phyloP scores from a whole-genome alignment of 1,140 invertebrate genomes.

The Pissodes strobi region DNA sequence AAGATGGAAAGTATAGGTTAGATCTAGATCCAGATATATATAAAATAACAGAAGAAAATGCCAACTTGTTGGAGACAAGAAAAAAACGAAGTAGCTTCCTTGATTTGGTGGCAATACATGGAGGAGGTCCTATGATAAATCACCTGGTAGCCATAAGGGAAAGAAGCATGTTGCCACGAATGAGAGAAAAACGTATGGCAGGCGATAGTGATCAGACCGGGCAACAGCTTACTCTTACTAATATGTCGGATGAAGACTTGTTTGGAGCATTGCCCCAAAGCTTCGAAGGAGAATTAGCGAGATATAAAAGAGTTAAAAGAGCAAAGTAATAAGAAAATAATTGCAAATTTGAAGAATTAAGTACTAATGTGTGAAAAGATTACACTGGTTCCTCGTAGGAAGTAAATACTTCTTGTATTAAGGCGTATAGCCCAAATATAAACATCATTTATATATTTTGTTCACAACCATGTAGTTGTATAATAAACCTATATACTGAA shows the following conservation, averaged over 20 bases:
- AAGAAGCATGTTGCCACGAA: slow-evolving; percentile 35
- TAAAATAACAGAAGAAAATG: neutral
- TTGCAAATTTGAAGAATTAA: no score
- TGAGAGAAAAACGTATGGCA: slow-evolving; percentile 30
- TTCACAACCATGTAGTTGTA: no score
- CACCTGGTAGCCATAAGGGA: slow-evolving; percentile 39
- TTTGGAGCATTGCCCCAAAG: slow-evolving; percentile 52
- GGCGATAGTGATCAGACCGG: slow-evolving; percentile 26
- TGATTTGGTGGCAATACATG: slow-evolving; percentile 38
- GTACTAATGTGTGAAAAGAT: no score
- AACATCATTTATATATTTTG: no score
- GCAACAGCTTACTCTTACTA: slow-evolving; percentile 38
- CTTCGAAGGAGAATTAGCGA: slow-evolving; percentile 48
- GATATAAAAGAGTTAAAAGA: slow-evolving; percentile 52
- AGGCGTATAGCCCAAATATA: no score
- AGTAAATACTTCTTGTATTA: no score
- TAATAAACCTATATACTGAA: no score
- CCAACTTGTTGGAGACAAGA: slow-evolving; percentile 4
- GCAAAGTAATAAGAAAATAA: no score
- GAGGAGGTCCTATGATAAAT: slow-evolving; percentile 35
- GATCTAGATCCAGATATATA: slow-evolving; percentile 32
- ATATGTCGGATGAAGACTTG: slow-evolving; percentile 49
- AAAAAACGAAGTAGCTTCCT: slow-evolving; percentile 38
- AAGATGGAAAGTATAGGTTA: slow-evolving; percentile 29
- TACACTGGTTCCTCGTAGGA: no score